Base-by-base conservation (phyloP, 2,888 invertebrate genomes). In the Clusia tigrina region DNA sequence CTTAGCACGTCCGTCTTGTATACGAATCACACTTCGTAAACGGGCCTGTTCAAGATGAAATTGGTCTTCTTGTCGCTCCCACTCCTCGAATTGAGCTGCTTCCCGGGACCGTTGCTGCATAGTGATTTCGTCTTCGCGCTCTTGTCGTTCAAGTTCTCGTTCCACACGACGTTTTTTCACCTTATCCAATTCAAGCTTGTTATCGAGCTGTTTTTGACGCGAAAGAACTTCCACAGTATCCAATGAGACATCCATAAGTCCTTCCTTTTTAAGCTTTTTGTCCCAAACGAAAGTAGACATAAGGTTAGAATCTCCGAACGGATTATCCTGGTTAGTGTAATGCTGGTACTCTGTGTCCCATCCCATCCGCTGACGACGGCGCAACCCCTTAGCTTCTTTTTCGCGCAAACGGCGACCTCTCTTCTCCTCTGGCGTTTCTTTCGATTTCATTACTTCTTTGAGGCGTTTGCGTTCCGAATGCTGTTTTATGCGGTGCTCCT, bases 251-350 rank as follows among this genome's bases (percentile, higher is more conserved):
- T 90, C 89, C 55, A 90, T 88, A 1, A 95, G 85, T 0, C 98
- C 99, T 78, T 98, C 96, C 75, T 95, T 94, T 63, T 96, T 92
- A 54, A 98, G 86, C 82, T 99, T 99, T 84, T 98, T 98, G 22
- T 88, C 87, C 99, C 99, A 99, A 0, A 97, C 94, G 84, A 99
- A 99, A 0, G 96, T 94, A 32, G 97, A 92, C 3, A 97, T 88
- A 42, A 99, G 87, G 74, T 96, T 95, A 0, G 94, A 94, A 86
- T 99, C 99, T 0, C 98, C 98, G 83, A 98, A 99, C 0, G 99
- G 99, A 85, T 99, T 99, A 83, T 99, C 98, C 58, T 94, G 93
- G 83, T 99, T 97, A 0, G 98, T 98, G 79, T 98, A 99, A 78
- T 96, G 95, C 66, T 96, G 89, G 80, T 96, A 96, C 82, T 98